Evolutionary conservation across 2,113 vertebrate genomes (phyloP).

Genomic region (Oreochromis spilurus): DNA sequence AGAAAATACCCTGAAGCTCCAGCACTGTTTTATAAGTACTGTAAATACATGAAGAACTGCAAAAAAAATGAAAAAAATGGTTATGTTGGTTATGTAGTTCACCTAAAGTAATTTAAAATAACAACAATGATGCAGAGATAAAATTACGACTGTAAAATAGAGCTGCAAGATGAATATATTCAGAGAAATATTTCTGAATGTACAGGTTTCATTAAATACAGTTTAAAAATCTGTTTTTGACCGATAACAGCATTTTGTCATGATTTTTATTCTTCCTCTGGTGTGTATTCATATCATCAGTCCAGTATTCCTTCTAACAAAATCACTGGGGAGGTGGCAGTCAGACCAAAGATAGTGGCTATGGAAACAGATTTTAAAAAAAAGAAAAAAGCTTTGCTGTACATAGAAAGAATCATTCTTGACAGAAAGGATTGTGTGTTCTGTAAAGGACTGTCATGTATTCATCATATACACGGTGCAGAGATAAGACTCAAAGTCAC

Average conservation of each 20-base stretch:
- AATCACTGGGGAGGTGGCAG: neutral
- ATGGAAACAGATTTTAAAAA: neutral
- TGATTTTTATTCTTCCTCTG: neutral
- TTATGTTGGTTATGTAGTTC: neutral
- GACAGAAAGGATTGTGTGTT: neutral
- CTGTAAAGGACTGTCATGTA: neutral
- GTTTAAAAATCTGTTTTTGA: neutral
- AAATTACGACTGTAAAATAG: neutral
- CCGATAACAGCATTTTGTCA: neutral
- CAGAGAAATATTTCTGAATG: neutral
- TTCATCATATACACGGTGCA: neutral
- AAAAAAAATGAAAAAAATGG: neutral
- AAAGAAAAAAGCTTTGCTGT: neutral
- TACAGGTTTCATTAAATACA: neutral
- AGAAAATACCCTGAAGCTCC: conserved; percentile 25
- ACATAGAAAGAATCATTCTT: neutral
- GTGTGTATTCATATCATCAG: neutral
- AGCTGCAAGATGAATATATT: neutral
- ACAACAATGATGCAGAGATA: neutral
- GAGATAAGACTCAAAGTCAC: neutral
- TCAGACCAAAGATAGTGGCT: neutral
- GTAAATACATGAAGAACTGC: neutral
- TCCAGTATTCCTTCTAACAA: neutral
- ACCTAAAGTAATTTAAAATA: neutral
- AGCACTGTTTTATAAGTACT: neutral